Evolutionary conservation across 2,888 invertebrate species (phyloP).

Genomic region (Nesidiocoris tenuis): DNA sequence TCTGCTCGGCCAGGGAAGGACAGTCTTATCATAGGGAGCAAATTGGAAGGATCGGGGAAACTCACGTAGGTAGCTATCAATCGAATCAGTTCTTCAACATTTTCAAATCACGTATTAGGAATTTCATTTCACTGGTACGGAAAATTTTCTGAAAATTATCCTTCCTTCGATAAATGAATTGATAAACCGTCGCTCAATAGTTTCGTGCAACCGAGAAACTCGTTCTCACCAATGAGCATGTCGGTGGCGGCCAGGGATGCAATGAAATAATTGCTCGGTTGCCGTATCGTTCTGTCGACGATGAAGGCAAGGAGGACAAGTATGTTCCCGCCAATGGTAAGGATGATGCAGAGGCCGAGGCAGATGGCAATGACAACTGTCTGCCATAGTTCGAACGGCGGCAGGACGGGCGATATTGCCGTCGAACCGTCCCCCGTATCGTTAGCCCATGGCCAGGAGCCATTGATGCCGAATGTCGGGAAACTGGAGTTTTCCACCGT

Average conservation of each 20-base stretch:
- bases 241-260: conserved; percentile 97
- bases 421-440: conserved; percentile 12
- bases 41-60: too few species aligned
- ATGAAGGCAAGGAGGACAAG: conserved; percentile 92
- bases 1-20: too few species aligned
- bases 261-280: conserved; percentile 99
- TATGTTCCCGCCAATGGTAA: conserved; percentile 94
- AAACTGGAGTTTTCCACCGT: conserved; percentile 15
- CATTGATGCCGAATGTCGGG: neutral
- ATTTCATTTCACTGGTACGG: too few species aligned
- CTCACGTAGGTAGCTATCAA: too few species aligned
- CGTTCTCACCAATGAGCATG: conserved; percentile 85
- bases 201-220: too few species aligned
- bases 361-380: conserved; percentile 84
- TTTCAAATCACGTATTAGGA: too few species aligned
- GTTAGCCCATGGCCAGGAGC: conserved; percentile 17
- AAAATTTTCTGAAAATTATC: too few species aligned
- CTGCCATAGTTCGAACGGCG: conserved; percentile 87
- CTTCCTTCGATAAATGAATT: too few species aligned
- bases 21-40: too few species aligned
- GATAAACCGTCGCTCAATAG: too few species aligned
- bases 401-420: conserved; percentile 62
- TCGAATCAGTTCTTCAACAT: too few species aligned
- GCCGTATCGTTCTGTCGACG: conserved; percentile 87
- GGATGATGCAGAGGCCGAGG: conserved; percentile 81